These are phyloP conservation scores for Talpa occidentalis DNA, from an alignment of 2,113 vertebrate genomes.

Conservation along the genomic window DNA sequence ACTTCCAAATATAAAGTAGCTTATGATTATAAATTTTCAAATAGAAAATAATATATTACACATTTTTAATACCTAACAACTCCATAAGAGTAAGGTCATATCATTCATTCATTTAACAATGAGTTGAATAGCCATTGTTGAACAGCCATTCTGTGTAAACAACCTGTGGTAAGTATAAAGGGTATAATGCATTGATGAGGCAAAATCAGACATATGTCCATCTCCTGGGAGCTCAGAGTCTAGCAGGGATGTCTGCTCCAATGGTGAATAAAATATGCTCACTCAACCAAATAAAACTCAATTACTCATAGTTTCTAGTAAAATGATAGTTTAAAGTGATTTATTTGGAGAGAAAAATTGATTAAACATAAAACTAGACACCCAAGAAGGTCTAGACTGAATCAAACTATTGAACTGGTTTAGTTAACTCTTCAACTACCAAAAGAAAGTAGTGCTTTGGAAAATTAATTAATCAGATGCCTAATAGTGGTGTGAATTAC, in stretches of 20 bases:
- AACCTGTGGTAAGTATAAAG: neutral
- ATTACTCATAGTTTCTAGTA: neutral
- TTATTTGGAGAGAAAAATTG: neutral
- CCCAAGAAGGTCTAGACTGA: neutral
- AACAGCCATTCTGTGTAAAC: neutral
- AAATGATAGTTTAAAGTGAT: neutral
- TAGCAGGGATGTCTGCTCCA: neutral
- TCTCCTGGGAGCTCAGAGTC: neutral
- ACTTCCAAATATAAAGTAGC: neutral
- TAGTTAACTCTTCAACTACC: neutral
- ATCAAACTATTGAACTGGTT: neutral
- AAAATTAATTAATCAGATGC: neutral
- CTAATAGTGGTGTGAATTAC: neutral
- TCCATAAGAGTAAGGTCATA: neutral
- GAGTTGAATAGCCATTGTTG: too few relatives aligned
- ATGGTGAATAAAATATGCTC: neutral
- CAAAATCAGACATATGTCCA: neutral
- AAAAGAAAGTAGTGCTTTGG: neutral
- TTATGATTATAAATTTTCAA: neutral
- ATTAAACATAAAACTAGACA: neutral
- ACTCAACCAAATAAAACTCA: constrained; percentile 18
- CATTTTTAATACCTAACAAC: neutral
- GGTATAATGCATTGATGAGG: neutral
- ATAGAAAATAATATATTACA: constrained; percentile 3
- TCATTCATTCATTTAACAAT: neutral